A percentile compares a stretch with the other conserved stretches of the same genome.
These are phyloP conservation scores for Belonocnema kinseyi DNA, from an alignment of 1,140 invertebrate species.

Conservation along the genomic window DNA sequence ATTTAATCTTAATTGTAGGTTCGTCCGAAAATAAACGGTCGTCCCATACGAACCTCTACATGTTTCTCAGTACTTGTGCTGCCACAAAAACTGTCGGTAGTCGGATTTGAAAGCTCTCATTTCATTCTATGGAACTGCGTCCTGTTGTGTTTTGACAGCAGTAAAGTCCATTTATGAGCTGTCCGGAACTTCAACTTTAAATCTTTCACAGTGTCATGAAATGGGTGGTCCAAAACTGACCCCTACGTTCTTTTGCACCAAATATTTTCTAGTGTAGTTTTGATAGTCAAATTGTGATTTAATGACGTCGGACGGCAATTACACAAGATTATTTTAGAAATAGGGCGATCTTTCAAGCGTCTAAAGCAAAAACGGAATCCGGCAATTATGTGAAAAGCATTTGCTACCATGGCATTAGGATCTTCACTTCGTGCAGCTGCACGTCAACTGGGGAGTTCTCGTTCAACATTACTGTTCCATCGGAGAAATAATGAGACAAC, in stretches of 20 bases:
- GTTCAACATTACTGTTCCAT: slow-evolving; percentile 32
- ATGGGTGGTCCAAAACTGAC: slow-evolving; percentile 29
- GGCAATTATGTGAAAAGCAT: not conserved
- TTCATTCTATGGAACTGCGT: too few species aligned
- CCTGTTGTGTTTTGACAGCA: too few species aligned
- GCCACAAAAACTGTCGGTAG: too few species aligned
- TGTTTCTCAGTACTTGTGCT: too few species aligned
- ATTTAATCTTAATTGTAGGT: too few species aligned
- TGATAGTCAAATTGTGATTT: too few species aligned
- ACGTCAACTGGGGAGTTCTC: not conserved
- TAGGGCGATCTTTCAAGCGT: not conserved
- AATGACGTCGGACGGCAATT: not conserved
- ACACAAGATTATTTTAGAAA: slow-evolving; percentile 26
- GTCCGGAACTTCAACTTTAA: too few species aligned
- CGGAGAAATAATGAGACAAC: slow-evolving; percentile 24
- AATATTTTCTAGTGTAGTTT: not conserved
- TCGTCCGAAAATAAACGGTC: too few species aligned
- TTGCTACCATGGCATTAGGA: slow-evolving; percentile 27
- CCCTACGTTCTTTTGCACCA: not conserved
- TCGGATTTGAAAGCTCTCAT: too few species aligned
- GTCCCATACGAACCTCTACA: too few species aligned
- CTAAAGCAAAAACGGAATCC: slow-evolving; percentile 18
- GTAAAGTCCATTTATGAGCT: too few species aligned
- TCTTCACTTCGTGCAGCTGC: slow-evolving; percentile 11
- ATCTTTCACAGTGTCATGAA: too few species aligned